Conservation (phyloP, 2,113 vertebrate species). For the Myotis brandtii region DNA sequence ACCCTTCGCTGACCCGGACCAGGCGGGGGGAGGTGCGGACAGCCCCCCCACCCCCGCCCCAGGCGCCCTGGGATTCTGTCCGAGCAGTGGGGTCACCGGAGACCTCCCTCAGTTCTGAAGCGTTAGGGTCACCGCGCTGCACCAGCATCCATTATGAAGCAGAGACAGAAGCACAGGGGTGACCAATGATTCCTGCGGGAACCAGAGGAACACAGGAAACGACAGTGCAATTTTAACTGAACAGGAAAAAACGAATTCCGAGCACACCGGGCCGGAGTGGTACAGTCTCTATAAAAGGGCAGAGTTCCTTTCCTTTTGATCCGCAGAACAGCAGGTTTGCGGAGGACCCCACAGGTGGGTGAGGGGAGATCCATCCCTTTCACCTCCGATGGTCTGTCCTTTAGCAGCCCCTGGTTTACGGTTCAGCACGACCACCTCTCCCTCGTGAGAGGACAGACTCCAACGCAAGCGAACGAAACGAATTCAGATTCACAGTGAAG, state of each 20-base stretch:
- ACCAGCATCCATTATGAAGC: not conserved
- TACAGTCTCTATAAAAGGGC: not conserved
- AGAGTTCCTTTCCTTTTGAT: not conserved
- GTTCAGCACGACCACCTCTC: not conserved
- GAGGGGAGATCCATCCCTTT: not conserved
- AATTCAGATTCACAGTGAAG: not conserved
- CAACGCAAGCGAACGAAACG: not conserved
- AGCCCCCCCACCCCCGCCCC: too few relatives aligned
- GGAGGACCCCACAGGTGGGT: not conserved
- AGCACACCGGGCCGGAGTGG: not conserved
- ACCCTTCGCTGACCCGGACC: not conserved
- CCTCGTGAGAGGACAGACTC: not conserved
- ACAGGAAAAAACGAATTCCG: not conserved
- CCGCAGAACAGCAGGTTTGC: not conserved
- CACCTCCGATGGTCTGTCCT: not conserved
- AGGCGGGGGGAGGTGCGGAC: not conserved
- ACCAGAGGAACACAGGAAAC: not conserved
- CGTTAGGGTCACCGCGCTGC: not conserved
- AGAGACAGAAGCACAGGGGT: fast-evolving
- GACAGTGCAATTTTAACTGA: not conserved
- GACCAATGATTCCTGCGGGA: not conserved
- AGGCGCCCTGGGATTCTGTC: not conserved
- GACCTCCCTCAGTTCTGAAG: not conserved
- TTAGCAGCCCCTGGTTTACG: not conserved
- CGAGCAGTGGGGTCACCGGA: not conserved